Base-by-base conservation (phyloP, 2,797 vertebrate species). In the Dipus sagitta region DNA sequence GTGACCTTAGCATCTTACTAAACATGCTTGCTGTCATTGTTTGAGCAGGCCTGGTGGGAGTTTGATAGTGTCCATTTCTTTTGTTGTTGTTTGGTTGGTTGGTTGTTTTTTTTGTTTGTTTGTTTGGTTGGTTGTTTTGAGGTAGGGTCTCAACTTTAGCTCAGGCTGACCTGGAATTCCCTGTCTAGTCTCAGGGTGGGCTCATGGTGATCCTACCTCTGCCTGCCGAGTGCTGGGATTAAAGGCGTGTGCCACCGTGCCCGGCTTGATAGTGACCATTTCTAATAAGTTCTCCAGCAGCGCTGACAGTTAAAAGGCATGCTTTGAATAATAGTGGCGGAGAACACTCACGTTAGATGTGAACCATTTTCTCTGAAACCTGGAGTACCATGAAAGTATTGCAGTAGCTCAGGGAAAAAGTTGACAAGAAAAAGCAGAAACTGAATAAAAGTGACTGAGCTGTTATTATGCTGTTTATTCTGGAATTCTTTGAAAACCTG, bases 401-500 rank as follows among this genome's bases (percentile, higher is more conserved):
- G 91, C 42, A 81, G 71, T 30, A 65, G 23, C 47, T 91, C 89
- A 34, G 58, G 24, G 24, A 52, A 60, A 42, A 94, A 82, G 92
- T 30, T 26, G 14, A 6, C 72, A 28, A 92, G 14, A 89, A 62
- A 79, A 23, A 84, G 78, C 32, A 84, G 47, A 14, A 20, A 58
- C 84, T 79, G 72, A 47, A 68, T n/a, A 5, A 30, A 30, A 91
- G n/a, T 23, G 80, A 0, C 75, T 87, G 26, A 34, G n/a, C n/a
- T 92, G 90, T 92, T 91, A 28, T 87, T 34, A 60, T 85, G 8
- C 10, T 90, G 82, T 88, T 75, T 70, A 21, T 23, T 65, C 75
- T 91, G 65, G 52, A 77, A 80, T 93, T 89, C 58, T 67, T 79
- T 91, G 80, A 67, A 94, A 90, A 95, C 24, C 74, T 62, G 74